Base-by-base conservation (phyloP, 2,113 vertebrate genomes). In the Excalfactoria chinensis region DNA sequence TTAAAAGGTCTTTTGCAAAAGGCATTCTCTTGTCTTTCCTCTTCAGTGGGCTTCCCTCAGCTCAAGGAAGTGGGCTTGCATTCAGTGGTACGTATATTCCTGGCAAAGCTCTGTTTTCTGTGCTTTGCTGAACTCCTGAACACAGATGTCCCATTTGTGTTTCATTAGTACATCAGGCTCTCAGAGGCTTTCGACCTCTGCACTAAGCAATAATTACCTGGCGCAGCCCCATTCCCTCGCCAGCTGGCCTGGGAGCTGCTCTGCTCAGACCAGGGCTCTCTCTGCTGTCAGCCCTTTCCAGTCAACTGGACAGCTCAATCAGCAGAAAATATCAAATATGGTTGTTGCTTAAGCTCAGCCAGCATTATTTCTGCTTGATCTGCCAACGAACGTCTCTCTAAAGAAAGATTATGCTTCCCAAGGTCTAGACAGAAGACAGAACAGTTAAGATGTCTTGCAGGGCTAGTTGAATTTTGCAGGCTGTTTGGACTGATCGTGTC, bases 61-160 rank as follows among this genome's bases (percentile, higher is more conserved):
- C 90, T 69, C 87, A 85, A 88, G 91, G 89, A 93, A 86, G 66
- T 4, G 41, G 26, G 9, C 48, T 86, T 62, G 67, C 87, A 59
- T 66, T 84, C 87, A 19, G 56, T 43, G 71, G 89, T 84, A 62
- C 93, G 71, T 79, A 56, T 72, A 89, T 93, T 91, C 94, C 95
- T 97, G 97, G 97, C 98, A 97, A 93, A 97, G 96, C 89, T 91
- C 68, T 17, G 48, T 49, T 96, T 88, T 95, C 91, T 96, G 84
- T 88, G 97, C 96, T 97, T 97, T 97, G 96, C 97, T 97, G 97
- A 97, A 97, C 98, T 97, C 97, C 97, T 84, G 97, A 95, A 96
- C 98, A 96, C 98, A 98, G 98, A 98, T 98, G 98, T 97, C 97
- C 98, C 97, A 98, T 98, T 98, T 98, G 97, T 98, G 97, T 98